Conservation (phyloP, 2,888 invertebrate species). For the Microctonus aethiopoides region DNA sequence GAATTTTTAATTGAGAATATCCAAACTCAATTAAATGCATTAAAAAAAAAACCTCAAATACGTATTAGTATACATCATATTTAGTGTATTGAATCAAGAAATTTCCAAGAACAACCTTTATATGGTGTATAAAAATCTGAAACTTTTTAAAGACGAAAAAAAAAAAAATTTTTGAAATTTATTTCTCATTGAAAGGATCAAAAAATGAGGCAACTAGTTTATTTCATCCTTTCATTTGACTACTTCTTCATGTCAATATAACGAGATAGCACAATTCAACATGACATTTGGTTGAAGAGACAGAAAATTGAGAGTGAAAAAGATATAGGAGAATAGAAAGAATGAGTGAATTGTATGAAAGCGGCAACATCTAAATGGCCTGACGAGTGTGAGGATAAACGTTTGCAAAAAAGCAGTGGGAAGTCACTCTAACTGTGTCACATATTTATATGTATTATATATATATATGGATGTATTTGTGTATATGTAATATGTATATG, state of each 20-base stretch:
- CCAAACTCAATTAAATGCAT: too few relatives aligned
- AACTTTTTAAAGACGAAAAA: too few relatives aligned
- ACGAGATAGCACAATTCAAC: background rate
- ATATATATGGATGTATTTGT: background rate
- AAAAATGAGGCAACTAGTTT: background rate
- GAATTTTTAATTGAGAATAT: too few relatives aligned
- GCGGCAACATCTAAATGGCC: background rate
- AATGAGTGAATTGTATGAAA: background rate
- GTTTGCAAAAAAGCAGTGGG: background rate
- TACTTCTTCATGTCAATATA: background rate
- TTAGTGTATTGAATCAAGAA: too few relatives aligned
- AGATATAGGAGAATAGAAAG: background rate
- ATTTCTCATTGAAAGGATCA: background rate
- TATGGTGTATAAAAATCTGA: too few relatives aligned
- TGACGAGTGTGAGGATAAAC: background rate
- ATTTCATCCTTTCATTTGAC: background rate
- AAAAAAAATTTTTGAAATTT: background rate
- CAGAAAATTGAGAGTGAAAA: background rate
- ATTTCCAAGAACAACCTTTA: too few relatives aligned
- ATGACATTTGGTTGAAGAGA: background rate
- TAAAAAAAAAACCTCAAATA: too few relatives aligned
- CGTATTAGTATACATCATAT: too few relatives aligned
- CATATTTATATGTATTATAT: background rate
- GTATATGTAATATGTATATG: background rate
- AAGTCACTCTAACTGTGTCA: slow-evolving; percentile 2